Evolutionary conservation across 2,797 vertebrate genomes (phyloP), one percentile per base, ranked within the genome.

Genomic region (Myotis vivesi): DNA sequence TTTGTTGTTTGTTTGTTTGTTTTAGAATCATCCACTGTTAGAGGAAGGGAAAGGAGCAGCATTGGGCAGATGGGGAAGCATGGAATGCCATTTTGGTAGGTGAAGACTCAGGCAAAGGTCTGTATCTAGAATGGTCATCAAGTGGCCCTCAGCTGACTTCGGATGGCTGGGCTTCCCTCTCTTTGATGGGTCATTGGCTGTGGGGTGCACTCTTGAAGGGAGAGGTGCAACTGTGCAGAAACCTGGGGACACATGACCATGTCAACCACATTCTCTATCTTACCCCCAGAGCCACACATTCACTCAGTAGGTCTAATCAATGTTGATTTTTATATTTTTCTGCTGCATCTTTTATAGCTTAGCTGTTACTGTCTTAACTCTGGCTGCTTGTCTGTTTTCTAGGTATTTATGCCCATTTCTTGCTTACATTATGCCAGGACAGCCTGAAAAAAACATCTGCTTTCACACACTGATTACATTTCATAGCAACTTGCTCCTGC

Each of bases 231-330:
- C 51, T 59, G 1, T 28, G n/a, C n/a, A 6, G 33, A 53, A 20
- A 10, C 69, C 22, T 49, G 12, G 28, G 36, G 8, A 38, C 6
- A 28, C 1, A 4, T n/a, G 17, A 30, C 1, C 0, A 0, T 8
- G 19, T 69, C 49, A 12, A 3, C 30, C 30, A 46, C 2, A 6
- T 8, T 51, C 13, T 53, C 13, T 2, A 38, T 13, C 30, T 30
- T 16, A 10, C 15, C 11, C 1, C 3, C 20, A 20, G 17, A 81
- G 11, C 1, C 19, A 23, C 15, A 1, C 0, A 19, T 23, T 53
- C 6, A 25, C 7, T 64, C 44, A 33, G 2, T n/a, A 33, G 3
- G 30, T 57, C 28, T 59, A 41, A 57, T 41, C 73, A 53, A 68
- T 28, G 8, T 8, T 15, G 17, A 66, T 13, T 17, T 25, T 59